Evolutionary conservation across 2,113 vertebrate species (phyloP).

Genomic region (Gobius niger): DNA sequence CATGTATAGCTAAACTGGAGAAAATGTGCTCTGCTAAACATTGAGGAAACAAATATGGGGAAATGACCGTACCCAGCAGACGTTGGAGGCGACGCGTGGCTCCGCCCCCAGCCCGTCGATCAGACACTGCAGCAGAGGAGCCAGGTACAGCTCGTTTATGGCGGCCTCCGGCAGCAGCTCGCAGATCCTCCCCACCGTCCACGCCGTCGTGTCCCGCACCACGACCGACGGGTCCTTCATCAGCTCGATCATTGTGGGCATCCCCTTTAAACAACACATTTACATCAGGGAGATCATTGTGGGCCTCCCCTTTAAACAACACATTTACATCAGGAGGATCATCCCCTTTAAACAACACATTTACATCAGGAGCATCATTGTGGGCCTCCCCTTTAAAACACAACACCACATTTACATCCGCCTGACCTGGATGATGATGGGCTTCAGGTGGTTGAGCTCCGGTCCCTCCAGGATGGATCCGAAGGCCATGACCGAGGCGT

Average conservation of each 20-base stretch:
- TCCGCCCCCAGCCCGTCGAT: conserved; percentile 95
- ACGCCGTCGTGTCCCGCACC: conserved; percentile 95
- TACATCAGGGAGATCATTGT: no score
- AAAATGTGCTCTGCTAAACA: no score
- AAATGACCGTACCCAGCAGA: conserved; percentile 94
- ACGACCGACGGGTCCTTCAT: conserved; percentile 98
- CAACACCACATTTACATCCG: no score
- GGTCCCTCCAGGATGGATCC: conserved; percentile 97
- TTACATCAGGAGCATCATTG: no score
- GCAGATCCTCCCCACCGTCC: conserved; percentile 96
- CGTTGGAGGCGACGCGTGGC: conserved; percentile 94
- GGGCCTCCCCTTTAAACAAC: no score
- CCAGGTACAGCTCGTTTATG: conserved; percentile 94
- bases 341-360: conserved; percentile 75
- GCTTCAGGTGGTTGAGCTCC: conserved; percentile 94
- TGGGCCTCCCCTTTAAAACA: no score
- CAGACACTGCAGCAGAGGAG: conserved; percentile 92
- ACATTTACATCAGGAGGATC: conserved; percentile 39
- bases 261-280: conserved; percentile 70
- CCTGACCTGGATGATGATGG: conserved; percentile 90
- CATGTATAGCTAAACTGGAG: no score
- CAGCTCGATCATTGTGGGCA: conserved; percentile 95
- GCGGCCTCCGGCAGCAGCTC: conserved; percentile 95
- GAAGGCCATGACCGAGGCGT: conserved; percentile 98
- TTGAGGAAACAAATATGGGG: no score